Evolutionary conservation across 2,113 vertebrate genomes (phyloP).

Genomic region (Plectropomus leopardus): DNA sequence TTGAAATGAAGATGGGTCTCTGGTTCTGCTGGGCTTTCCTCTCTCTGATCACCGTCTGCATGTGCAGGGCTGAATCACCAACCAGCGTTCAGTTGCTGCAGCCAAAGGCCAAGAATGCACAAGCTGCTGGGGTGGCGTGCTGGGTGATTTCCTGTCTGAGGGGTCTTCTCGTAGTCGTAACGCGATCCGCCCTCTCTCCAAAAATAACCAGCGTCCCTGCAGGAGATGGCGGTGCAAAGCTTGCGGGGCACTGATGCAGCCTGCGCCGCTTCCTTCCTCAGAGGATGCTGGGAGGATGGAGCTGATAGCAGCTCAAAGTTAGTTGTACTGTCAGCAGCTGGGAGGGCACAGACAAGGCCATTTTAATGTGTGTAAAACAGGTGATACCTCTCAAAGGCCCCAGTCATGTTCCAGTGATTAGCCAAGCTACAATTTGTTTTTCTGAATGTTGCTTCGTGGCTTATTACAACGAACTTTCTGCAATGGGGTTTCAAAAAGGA

Average conservation of each 20-base stretch:
- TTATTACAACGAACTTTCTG: constrained; percentile 3
- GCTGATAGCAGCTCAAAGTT: constrained; percentile 51
- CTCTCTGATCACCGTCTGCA: constrained; percentile 52
- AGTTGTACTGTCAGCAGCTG: constrained; percentile 56
- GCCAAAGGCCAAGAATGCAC: constrained; percentile 69
- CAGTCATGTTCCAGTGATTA: constrained; percentile 17
- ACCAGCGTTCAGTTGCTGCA: constrained; percentile 35
- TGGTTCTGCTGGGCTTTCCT: constrained; percentile 67
- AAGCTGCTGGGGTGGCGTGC: constrained; percentile 69
- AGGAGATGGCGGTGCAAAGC: constrained; percentile 70
- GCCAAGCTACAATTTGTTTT: constrained; percentile 4
- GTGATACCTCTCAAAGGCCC: constrained; percentile 49
- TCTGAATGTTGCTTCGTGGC: constrained; percentile 19
- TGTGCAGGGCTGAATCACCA: constrained; percentile 46
- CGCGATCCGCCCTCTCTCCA: constrained; percentile 70
- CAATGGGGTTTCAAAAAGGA: constrained; percentile 51
- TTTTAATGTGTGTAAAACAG: constrained; percentile 27
- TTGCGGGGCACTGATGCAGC: constrained; percentile 60
- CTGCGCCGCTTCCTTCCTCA: constrained; percentile 76
- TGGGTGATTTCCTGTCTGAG: constrained; percentile 82
- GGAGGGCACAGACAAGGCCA: constrained; percentile 29
- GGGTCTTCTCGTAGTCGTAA: constrained; percentile 81
- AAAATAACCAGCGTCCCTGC: constrained; percentile 81
- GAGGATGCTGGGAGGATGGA: constrained; percentile 69
- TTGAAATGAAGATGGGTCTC: constrained; percentile 65